Evolutionary conservation across 2,113 vertebrate genomes (phyloP), one percentile per base, ranked within the genome.

Genomic region (Lutjanus erythropterus): DNA sequence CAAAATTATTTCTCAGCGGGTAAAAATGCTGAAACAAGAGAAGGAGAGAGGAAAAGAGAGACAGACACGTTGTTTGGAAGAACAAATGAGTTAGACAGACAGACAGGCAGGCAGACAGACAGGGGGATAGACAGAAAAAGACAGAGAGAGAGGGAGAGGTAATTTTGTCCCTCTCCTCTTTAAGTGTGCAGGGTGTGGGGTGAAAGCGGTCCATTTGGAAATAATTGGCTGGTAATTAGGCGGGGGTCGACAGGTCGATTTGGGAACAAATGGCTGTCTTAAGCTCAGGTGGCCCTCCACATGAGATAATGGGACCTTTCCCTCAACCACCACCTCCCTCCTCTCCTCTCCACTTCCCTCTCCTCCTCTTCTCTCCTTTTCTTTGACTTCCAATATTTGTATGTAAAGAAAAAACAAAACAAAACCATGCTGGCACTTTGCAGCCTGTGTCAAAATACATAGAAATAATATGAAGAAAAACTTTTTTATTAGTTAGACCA

Each of bases 221-320:
- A 93, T 96, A 97, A 97, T 97, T 97, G 96, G 95, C 92, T 95
- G 88, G 95, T 96, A 95, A 96, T 97, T 97, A 96, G 94, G 88
- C 47, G 84, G 92, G 95, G 97, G 96, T 96, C 96, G 94, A 67
- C 78, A 88, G 96, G 96, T 97, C 96, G 95, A 95, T 86, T 95
- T 91, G 93, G 90, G 95, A 96, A 96, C 96, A 96, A 95, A 92
- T 89, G 93, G 92, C 90, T 84, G 90, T 93, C 96, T 96, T 95
- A 92, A 97, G 96, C 95, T 96, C 95, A 95, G 96, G 95, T 92
- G 95, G 94, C 89, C 91, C 83, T 81, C 89, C 73, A 27, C 77
- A 94, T 77, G 91, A 95, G 78, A 84, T 65, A 94, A 97, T 96
- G 94, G 87, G 86, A 92, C 90, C 91, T 89, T 81, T 89, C 86